phyloP scores from a whole-genome alignment of 2,797 vertebrate species.

The Hydrophis major region DNA sequence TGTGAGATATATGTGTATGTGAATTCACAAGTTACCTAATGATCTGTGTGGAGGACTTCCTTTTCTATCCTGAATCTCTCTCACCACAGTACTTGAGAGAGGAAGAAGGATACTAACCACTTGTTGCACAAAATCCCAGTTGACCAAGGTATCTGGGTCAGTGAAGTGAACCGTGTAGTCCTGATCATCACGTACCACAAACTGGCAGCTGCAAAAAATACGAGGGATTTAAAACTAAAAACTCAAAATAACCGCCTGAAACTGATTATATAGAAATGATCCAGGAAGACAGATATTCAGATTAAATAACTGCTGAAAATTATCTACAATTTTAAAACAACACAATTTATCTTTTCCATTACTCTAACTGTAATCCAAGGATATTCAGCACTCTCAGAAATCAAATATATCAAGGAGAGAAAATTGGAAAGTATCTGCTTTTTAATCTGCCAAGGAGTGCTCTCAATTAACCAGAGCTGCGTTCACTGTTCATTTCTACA shows the following conservation, averaged over 20 bases:
- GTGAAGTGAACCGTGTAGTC: constrained; percentile 96
- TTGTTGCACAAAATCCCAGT: constrained; percentile 99
- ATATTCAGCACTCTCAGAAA: background rate
- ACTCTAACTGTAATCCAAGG: background rate
- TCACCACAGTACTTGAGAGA: background rate
- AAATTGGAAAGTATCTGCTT: background rate
- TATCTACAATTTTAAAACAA: background rate
- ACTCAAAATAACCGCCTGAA: constrained; percentile 42
- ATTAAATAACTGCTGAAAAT: background rate
- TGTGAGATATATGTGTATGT: background rate
- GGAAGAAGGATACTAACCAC: constrained; percentile 82
- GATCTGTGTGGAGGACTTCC: background rate
- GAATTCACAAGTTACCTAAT: background rate
- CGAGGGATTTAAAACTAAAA: constrained; percentile 40
- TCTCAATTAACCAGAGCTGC: background rate
- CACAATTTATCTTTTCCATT: background rate
- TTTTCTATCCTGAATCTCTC: background rate
- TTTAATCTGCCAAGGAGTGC: background rate
- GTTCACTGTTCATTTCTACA: background rate
- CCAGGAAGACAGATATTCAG: background rate
- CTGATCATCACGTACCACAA: constrained; percentile 95
- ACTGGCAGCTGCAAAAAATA: constrained; percentile 87
- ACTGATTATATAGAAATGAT: background rate
- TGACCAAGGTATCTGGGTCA: constrained; percentile 97
- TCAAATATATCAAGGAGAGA: background rate